phyloP scores from a whole-genome alignment of 2,113 vertebrate genomes.

The Lepisosteus oculatus region DNA sequence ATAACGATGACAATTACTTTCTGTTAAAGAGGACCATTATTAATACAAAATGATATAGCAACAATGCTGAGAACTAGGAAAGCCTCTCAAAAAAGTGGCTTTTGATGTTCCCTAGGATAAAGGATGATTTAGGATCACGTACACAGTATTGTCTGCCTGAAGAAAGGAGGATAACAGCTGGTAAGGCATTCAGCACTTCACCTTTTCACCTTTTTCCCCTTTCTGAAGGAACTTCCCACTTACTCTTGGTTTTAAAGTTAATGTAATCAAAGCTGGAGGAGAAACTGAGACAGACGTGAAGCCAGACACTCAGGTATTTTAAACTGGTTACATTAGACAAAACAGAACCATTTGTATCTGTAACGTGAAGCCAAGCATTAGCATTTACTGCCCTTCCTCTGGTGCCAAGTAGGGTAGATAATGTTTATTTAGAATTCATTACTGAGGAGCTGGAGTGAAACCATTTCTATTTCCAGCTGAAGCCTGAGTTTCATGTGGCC shows the following conservation, averaged over 20 bases:
- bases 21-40: too few species aligned
- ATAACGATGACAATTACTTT: too few species aligned
- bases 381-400: conserved; percentile 33
- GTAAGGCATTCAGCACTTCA: neutral
- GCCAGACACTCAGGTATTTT: conserved; percentile 48
- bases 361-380: conserved; percentile 49
- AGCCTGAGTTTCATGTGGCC: conserved; percentile 28
- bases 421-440: conserved; percentile 59
- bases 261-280: conserved; percentile 43
- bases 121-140: too few species aligned
- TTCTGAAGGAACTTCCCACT: conserved; percentile 13
- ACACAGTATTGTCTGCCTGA: neutral
- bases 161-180: neutral
- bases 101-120: too few species aligned
- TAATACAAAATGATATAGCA: too few species aligned
- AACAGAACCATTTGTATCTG: conserved; percentile 46
- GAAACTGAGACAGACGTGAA: conserved; percentile 38
- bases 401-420: conserved; percentile 52
- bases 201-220: conserved; percentile 1
- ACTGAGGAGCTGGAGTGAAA: conserved; percentile 46
- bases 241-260: conserved; percentile 29
- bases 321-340: conserved; percentile 49
- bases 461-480: conserved; percentile 30
- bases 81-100: too few species aligned
- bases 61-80: too few species aligned